Evolutionary conservation across 2,113 vertebrate species (phyloP).

Genomic region (Mormoops blainvillei): DNA sequence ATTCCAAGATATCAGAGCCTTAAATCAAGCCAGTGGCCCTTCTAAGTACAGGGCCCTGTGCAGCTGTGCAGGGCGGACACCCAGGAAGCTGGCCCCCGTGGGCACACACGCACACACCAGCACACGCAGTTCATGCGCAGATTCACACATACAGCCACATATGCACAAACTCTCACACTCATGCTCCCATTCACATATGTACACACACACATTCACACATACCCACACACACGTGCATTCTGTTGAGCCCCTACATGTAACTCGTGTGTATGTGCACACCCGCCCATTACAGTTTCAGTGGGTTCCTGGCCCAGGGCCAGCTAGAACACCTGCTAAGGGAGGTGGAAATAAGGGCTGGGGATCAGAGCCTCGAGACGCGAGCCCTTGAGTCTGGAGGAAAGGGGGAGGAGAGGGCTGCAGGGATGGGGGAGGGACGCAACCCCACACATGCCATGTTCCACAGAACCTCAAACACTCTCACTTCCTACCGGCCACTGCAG

Average conservation of each 20-base stretch:
- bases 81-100: background rate
- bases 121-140: background rate
- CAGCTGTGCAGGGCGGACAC: background rate
- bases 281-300: background rate
- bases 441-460: background rate
- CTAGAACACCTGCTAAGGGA: background rate
- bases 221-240: too few species aligned
- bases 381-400: background rate
- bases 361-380: background rate
- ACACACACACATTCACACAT: too few species aligned
- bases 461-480: background rate
- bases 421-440: background rate
- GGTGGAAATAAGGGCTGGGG: background rate
- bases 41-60: background rate
- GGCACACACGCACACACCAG: background rate
- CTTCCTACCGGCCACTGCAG: background rate
- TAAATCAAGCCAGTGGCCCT: background rate
- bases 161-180: background rate
- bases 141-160: background rate
- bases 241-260: background rate
- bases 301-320: background rate
- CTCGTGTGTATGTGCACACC: background rate
- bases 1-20: slow-evolving; percentile 1
- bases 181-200: background rate
- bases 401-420: background rate